Evolutionary conservation across 2,888 invertebrate genomes (phyloP).

Genomic region (Apotomis capreana): DNA sequence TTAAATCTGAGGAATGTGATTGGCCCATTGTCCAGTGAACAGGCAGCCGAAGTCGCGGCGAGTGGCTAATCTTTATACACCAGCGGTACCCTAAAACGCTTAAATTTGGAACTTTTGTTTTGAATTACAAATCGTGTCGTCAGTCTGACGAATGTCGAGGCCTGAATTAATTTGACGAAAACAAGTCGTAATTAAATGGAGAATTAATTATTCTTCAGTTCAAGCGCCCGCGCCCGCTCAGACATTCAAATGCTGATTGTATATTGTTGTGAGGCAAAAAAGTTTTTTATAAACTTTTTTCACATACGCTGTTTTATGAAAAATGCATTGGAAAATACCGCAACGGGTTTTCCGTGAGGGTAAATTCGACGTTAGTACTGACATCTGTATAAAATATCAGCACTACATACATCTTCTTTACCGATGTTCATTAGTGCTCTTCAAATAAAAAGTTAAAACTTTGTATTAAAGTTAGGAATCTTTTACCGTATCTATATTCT

Average conservation of each 20-base stretch:
- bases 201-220: conserved; percentile 58
- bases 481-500: no score
- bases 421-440: no score
- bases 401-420: no score
- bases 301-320: not conserved
- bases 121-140: conserved; percentile 69
- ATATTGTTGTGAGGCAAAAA: conserved; percentile 41
- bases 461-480: no score
- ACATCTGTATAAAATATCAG: no score
- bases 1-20: no score
- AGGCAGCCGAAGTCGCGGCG: not conserved
- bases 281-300: not conserved
- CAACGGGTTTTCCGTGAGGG: no score
- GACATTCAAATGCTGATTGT: conserved; percentile 59
- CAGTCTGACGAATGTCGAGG: conserved; percentile 52
- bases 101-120: conserved; percentile 60
- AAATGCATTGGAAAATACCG: not conserved
- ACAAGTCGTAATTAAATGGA: conserved; percentile 70
- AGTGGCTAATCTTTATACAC: not conserved
- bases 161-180: conserved; percentile 69
- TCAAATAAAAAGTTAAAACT: no score
- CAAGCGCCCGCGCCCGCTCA: conserved; percentile 51
- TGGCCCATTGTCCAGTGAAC: no score
- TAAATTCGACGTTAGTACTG: no score
- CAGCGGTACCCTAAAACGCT: conserved; percentile 46